Percentiles rank a stretch among this genome's conserved stretches.
Conservation (phyloP, 2,888 invertebrate species). For the Notocelia uddmanniana region DNA sequence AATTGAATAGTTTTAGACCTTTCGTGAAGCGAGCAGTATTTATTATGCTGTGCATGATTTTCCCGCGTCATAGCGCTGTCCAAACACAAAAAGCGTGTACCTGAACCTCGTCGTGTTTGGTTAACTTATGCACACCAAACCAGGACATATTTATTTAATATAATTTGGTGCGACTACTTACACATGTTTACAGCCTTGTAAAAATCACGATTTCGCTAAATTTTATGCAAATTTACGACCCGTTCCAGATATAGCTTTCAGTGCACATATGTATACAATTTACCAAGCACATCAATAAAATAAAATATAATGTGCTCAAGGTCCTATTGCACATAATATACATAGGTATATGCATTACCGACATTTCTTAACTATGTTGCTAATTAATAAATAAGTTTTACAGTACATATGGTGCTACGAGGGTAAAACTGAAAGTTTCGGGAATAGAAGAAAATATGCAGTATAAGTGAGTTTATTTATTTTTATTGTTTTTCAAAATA, state of each 20-base stretch:
- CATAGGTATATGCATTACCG: too few species aligned
- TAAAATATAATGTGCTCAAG: slow-evolving; percentile 23
- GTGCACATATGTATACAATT: slow-evolving; percentile 29
- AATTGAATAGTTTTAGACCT: background rate
- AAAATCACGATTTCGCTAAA: slow-evolving; percentile 72
- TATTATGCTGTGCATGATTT: slow-evolving; percentile 13
- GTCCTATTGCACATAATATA: slow-evolving; percentile 20
- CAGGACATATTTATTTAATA: slow-evolving; percentile 40
- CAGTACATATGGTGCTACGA: too few species aligned
- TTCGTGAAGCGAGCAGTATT: background rate
- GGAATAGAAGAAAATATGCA: too few species aligned
- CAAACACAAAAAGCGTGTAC: slow-evolving; percentile 5
- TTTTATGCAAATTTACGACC: slow-evolving; percentile 59
- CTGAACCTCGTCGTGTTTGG: background rate
- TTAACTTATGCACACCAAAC: slow-evolving; percentile 9
- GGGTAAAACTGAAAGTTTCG: too few species aligned
- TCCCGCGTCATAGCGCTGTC: background rate
- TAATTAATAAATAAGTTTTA: too few species aligned
- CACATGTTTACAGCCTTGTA: slow-evolving; percentile 62
- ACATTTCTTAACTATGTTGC: too few species aligned
- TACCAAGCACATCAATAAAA: slow-evolving; percentile 41
- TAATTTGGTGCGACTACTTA: slow-evolving; percentile 35
- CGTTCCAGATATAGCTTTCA: slow-evolving; percentile 42
- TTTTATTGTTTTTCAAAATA: too few species aligned
- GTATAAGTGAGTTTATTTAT: too few species aligned